These are phyloP conservation scores for Endotricha flammealis DNA, from an alignment of 2,888 invertebrate genomes.

Conservation along the genomic window DNA sequence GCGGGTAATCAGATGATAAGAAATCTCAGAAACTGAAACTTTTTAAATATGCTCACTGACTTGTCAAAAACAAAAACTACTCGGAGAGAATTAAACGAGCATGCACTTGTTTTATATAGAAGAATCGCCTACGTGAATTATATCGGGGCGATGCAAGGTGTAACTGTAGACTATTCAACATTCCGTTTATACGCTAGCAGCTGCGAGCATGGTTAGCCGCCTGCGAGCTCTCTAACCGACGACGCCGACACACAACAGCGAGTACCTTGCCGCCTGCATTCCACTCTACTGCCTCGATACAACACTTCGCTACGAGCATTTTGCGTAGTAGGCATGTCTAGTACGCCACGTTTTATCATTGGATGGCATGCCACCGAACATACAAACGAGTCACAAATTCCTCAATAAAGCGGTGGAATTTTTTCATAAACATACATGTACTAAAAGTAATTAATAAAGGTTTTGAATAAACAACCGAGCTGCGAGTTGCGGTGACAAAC, in stretches of 20 bases:
- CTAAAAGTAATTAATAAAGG: no score
- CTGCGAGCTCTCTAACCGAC: slow-evolving; percentile 47
- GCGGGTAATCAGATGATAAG: no score
- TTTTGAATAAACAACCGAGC: no score
- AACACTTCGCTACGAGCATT: slow-evolving; percentile 41
- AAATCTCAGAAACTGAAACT: no score
- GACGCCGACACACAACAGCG: slow-evolving; percentile 45
- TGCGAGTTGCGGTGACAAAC: no score
- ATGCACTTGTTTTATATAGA: no score
- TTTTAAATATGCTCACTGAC: no score
- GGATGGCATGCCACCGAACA: slow-evolving; percentile 22
- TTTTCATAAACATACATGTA: no score
- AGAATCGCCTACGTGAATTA: slow-evolving; percentile 38
- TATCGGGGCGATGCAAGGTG: slow-evolving; percentile 47
- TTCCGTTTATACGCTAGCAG: slow-evolving; percentile 53
- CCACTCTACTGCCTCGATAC: slow-evolving; percentile 50
- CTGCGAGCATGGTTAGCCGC: slow-evolving; percentile 52
- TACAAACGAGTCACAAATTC: slow-evolving; percentile 12
- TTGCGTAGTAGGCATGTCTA: slow-evolving; percentile 28
- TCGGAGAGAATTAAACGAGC: no score
- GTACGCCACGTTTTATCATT: slow-evolving; percentile 29
- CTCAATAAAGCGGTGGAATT: slow-evolving; percentile 13
- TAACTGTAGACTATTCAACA: slow-evolving; percentile 52
- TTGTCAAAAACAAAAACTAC: no score
- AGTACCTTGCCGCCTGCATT: slow-evolving; percentile 55